phyloP scores from a whole-genome alignment of 2,888 invertebrate genomes.

The Andrena flavipes region DNA sequence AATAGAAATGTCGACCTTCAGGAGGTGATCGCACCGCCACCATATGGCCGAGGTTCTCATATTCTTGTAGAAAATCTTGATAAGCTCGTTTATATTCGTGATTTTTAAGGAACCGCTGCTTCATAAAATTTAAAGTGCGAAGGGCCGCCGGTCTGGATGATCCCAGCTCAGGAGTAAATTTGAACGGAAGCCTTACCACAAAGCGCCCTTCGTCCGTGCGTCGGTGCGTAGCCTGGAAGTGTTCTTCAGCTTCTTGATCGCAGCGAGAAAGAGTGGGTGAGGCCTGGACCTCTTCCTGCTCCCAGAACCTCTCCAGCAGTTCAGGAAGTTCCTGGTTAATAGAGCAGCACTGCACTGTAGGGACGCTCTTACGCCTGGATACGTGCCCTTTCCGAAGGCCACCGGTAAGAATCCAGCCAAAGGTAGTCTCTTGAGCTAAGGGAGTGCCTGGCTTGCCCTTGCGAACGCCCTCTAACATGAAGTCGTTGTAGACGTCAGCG shows the following conservation, averaged over 20 bases:
- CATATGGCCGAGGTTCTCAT: neutral
- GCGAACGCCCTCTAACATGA: neutral
- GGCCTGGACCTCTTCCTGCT: neutral
- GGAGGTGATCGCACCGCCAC: no score
- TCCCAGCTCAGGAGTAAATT: neutral
- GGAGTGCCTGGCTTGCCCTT: neutral
- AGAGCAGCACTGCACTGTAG: neutral
- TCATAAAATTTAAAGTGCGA: neutral
- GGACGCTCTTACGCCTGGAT: rapidly evolving
- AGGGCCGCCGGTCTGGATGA: neutral
- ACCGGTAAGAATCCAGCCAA: constrained; percentile 1
- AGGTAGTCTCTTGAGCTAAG: neutral
- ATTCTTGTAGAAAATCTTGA: neutral
- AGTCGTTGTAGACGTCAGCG: neutral
- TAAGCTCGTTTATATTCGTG: neutral
- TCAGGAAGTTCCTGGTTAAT: neutral
- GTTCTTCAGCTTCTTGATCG: neutral
- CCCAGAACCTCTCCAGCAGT: neutral
- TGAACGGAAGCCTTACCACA: constrained; percentile 4
- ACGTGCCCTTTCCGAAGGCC: no score
- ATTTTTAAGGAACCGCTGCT: neutral
- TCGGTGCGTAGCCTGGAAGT: no score
- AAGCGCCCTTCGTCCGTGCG: no score
- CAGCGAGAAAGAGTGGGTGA: neutral
- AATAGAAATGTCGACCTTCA: neutral